Conservation (phyloP, 1,140 invertebrate species). For the Saxidomus purpurata region DNA sequence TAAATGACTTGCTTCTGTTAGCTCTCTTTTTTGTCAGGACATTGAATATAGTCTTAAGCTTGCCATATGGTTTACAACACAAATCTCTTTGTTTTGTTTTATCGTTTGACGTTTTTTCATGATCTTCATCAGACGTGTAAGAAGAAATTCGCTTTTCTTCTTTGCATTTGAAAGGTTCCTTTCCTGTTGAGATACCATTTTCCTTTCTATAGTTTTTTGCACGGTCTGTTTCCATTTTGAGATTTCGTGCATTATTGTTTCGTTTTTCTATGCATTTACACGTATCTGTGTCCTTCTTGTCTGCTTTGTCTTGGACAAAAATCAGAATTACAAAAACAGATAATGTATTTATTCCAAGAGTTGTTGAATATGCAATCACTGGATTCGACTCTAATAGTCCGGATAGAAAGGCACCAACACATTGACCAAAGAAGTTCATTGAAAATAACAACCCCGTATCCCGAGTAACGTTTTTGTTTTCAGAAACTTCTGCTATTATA, state of each 20-base stretch:
- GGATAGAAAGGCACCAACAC: neutral
- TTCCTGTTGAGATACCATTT: neutral
- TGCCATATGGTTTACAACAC: no score
- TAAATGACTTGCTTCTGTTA: no score
- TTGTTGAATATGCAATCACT: neutral
- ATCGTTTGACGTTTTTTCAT: neutral
- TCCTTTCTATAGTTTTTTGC: neutral
- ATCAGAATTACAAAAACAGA: neutral
- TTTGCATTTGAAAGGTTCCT: neutral
- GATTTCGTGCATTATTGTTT: neutral
- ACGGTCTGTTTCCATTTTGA: neutral
- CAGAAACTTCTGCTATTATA: neutral
- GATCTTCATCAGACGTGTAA: neutral
- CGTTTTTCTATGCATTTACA: neutral
- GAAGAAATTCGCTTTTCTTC: neutral
- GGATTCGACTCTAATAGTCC: neutral
- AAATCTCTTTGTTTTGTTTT: neutral
- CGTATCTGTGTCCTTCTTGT: neutral
- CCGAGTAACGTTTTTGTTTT: neutral
- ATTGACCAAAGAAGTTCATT: slow-evolving; percentile 5
- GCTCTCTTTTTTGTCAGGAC: neutral
- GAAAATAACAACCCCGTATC: neutral
- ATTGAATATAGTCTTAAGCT: neutral
- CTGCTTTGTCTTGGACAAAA: neutral
- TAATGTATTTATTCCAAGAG: neutral